Conservation (phyloP, 1,140 invertebrate genomes). For the Limonius californicus region DNA sequence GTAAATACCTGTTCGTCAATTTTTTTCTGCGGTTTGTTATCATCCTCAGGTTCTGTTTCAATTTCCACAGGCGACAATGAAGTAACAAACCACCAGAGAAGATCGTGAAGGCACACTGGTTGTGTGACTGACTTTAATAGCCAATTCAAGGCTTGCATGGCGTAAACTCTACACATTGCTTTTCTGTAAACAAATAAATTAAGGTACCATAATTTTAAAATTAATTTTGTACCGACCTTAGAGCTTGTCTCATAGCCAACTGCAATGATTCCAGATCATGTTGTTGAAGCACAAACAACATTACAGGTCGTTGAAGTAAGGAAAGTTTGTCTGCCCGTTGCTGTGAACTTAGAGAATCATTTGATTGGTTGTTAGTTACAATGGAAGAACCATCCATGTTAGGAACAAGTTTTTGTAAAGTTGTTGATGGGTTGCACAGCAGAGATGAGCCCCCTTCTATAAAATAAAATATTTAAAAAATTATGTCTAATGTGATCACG, state of each 20-base stretch:
- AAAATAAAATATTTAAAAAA: conserved; percentile 23
- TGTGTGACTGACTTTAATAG: conserved; percentile 87
- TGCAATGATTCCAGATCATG: conserved; percentile 79
- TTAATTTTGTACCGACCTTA: conserved; percentile 44
- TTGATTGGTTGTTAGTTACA: conserved; percentile 46
- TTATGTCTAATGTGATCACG: neutral
- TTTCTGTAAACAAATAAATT: conserved; percentile 59
- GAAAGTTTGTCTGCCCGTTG: conserved; percentile 47
- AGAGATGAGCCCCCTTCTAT: conserved; percentile 67
- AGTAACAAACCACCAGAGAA: conserved; percentile 94
- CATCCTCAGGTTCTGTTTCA: conserved; percentile 49
- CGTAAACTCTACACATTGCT: conserved; percentile 81
- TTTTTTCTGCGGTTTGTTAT: conserved; percentile 51
- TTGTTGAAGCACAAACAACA: conserved; percentile 80
- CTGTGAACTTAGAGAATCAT: conserved; percentile 42
- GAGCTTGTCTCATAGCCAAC: conserved; percentile 76
- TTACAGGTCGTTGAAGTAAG: conserved; percentile 64
- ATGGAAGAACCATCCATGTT: conserved; percentile 56
- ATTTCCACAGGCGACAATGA: conserved; percentile 58
- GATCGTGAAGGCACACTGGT: conserved; percentile 84
- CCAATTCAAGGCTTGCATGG: conserved; percentile 93
- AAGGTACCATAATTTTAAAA: too few species aligned
- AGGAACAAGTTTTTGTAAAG: conserved; percentile 68
- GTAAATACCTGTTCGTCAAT: conserved; percentile 52
- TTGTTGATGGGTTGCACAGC: conserved; percentile 77